These are phyloP conservation scores for Plemyria rubiginata DNA, from an alignment of 2,888 invertebrate genomes.

Conservation along the genomic window DNA sequence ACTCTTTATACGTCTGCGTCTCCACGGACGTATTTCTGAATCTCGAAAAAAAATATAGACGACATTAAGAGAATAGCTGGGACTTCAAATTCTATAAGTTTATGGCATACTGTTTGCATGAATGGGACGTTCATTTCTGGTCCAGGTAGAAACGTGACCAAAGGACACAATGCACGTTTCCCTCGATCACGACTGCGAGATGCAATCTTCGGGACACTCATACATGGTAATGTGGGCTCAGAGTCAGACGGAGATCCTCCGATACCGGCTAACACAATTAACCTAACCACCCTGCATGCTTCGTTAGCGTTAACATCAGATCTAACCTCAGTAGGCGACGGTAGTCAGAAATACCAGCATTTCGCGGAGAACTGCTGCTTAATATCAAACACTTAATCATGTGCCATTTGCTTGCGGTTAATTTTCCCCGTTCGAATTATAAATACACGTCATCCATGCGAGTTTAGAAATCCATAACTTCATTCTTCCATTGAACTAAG, in stretches of 20 bases:
- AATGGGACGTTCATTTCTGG: conserved; percentile 52
- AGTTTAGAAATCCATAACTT: conserved; percentile 15
- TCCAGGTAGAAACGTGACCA: conserved; percentile 73
- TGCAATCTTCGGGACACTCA: conserved; percentile 64
- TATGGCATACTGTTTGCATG: conserved; percentile 69
- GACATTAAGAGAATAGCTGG: conserved; percentile 48
- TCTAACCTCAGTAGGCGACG: conserved; percentile 41
- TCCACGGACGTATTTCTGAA: conserved; percentile 37
- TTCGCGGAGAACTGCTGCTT: conserved; percentile 30
- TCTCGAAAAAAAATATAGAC: conserved; percentile 35
- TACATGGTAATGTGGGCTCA: conserved; percentile 58
- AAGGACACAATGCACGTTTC: conserved; percentile 61
- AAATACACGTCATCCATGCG: neutral
- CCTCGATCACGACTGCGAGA: conserved; percentile 72
- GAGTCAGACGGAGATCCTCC: conserved; percentile 46
- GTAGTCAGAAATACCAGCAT: conserved; percentile 27
- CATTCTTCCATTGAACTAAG: conserved; percentile 38
- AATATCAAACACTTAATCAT: neutral
- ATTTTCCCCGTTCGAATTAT: conserved; percentile 4
- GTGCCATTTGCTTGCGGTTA: conserved; percentile 2
- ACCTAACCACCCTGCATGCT: conserved; percentile 63
- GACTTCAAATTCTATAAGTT: conserved; percentile 57
- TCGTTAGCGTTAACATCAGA: conserved; percentile 54
- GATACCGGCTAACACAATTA: conserved; percentile 61
- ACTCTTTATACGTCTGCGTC: conserved; percentile 57